A percentile compares a stretch with the other conserved stretches of the same genome.
These are phyloP conservation scores for Lysiphlebus fabarum DNA, from an alignment of 1,140 invertebrate species.

Conservation along the genomic window DNA sequence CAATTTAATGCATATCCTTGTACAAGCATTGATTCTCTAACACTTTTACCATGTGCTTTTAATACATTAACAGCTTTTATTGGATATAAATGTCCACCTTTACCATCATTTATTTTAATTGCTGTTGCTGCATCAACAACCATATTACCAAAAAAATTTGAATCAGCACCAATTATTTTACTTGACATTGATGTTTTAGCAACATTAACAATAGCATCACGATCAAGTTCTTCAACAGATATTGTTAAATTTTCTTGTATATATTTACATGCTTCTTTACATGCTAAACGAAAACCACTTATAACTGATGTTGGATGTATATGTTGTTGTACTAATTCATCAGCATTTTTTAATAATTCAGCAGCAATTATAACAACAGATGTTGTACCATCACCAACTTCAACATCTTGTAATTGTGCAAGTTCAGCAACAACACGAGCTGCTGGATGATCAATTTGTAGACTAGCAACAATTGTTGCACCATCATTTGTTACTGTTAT, in stretches of 20 bases:
- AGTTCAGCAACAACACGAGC: constrained; percentile 94
- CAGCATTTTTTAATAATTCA: constrained; percentile 89
- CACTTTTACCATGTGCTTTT: neutral
- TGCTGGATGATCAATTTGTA: constrained; percentile 99
- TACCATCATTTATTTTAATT: constrained; percentile 77
- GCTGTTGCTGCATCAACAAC: constrained; percentile 92
- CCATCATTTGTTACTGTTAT: constrained; percentile 99
- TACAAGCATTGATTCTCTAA: constrained; percentile 62
- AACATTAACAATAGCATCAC: constrained; percentile 85
- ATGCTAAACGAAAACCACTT: constrained; percentile 95
- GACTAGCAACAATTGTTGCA: constrained; percentile 92
- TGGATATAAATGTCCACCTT: constrained; percentile 84
- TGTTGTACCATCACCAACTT: constrained; percentile 99
- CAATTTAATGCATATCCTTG: constrained; percentile 98
- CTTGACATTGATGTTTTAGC: constrained; percentile 99
- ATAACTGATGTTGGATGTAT: constrained; percentile 99
- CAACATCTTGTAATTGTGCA: constrained; percentile 95
- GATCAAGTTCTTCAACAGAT: constrained; percentile 83
- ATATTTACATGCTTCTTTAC: constrained; percentile 97
- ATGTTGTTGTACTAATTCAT: constrained; percentile 98
- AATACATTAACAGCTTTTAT: constrained; percentile 88
- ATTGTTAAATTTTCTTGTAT: constrained; percentile 94
- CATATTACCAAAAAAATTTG: constrained; percentile 94
- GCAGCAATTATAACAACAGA: constrained; percentile 91
- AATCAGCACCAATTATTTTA: constrained; percentile 96